A percentile compares a stretch with the other conserved stretches of the same genome.
These are phyloP conservation scores for Conomelus anceps DNA, from an alignment of 2,888 invertebrate species.

Conservation along the genomic window DNA sequence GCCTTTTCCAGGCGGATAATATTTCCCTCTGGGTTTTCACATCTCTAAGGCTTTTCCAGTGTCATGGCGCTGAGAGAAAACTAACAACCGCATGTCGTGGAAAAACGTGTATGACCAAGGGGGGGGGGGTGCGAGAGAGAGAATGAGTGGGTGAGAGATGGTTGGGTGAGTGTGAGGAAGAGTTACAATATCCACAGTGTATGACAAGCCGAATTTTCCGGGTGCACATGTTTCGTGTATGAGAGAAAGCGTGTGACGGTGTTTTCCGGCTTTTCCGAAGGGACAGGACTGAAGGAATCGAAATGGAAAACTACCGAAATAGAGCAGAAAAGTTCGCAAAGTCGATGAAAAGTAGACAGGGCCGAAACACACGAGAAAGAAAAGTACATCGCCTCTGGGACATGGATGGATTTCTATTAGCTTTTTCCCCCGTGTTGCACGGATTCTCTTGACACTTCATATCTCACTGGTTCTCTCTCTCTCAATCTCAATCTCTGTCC, in stretches of 20 bases:
- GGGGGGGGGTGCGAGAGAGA: too few relatives aligned
- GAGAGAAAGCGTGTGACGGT: not conserved
- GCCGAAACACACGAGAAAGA: not conserved
- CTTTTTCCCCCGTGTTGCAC: not conserved
- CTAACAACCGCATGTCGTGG: not conserved
- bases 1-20: not conserved
- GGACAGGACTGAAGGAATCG: not conserved
- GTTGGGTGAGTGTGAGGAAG: not conserved
- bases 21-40: not conserved
- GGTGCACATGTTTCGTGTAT: not conserved
- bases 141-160: not conserved
- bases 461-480: not conserved
- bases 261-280: not conserved
- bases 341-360: not conserved
- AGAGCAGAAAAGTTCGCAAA: not conserved
- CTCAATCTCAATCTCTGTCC: not conserved
- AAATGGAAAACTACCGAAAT: not conserved
- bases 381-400: not conserved
- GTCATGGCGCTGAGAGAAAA: not conserved
- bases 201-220: not conserved
- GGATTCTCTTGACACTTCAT: not conserved
- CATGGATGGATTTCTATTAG: not conserved
- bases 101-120: not conserved
- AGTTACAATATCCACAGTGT: not conserved
- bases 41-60: not conserved